phyloP scores from a whole-genome alignment of 2,113 vertebrate species.

The Cyanoliseus patagonus region DNA sequence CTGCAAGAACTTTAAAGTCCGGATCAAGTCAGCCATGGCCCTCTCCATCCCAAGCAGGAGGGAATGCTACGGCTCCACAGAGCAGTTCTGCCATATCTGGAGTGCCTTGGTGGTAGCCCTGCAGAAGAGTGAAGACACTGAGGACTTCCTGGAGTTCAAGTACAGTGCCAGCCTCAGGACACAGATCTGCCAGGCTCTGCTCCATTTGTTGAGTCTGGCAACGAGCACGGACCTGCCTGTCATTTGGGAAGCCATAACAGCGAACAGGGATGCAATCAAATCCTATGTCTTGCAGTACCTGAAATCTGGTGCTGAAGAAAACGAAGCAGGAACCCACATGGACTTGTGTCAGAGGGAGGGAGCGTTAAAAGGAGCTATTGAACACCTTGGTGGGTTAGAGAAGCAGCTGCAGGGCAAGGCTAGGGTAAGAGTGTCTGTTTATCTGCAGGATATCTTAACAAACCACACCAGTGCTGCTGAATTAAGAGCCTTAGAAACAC shows the following conservation, averaged over 20 bases:
- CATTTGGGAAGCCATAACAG: constrained; percentile 64
- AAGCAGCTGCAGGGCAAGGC: constrained; percentile 26
- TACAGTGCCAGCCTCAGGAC: constrained; percentile 90
- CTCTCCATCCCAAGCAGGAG: constrained; percentile 82
- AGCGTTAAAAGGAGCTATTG: constrained; percentile 70
- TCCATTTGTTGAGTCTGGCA: constrained; percentile 85
- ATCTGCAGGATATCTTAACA: constrained; percentile 77
- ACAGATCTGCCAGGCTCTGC: constrained; percentile 86
- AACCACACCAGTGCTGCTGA: constrained; percentile 40
- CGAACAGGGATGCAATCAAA: constrained; percentile 66
- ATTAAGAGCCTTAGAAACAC: neutral
- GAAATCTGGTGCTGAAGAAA: constrained; percentile 63
- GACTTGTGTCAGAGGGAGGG: constrained; percentile 69
- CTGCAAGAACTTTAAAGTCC: constrained; percentile 97
- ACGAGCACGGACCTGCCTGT: constrained; percentile 75
- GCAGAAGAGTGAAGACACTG: constrained; percentile 87
- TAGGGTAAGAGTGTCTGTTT: constrained; percentile 60
- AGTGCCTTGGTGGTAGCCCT: constrained; percentile 83
- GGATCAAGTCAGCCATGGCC: constrained; percentile 92
- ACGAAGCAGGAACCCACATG: neutral
- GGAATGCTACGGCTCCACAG: constrained; percentile 77
- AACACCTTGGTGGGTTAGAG: constrained; percentile 71
- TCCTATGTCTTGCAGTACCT: constrained; percentile 82
- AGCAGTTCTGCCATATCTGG: constrained; percentile 86
- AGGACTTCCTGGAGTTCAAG: constrained; percentile 93